phyloP scores from a whole-genome alignment of 2,888 invertebrate species.

The Agonum fuliginosum region DNA sequence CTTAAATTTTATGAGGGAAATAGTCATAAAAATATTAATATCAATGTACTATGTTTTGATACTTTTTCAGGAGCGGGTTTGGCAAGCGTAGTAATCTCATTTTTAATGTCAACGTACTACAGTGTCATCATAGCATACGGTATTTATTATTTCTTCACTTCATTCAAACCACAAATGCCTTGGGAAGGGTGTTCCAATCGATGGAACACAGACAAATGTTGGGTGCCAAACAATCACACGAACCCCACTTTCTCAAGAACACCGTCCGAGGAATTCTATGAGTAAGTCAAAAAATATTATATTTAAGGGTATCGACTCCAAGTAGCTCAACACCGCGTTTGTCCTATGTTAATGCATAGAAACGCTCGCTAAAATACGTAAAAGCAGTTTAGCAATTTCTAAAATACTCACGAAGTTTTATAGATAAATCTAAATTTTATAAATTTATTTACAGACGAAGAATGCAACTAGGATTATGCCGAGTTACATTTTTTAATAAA shows the following conservation, averaged over 20 bases:
- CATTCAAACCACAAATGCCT: conserved; percentile 90
- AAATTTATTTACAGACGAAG: too few relatives aligned
- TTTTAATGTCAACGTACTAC: conserved; percentile 96
- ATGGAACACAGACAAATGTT: conserved; percentile 91
- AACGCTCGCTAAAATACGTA: too few relatives aligned
- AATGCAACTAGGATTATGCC: too few relatives aligned
- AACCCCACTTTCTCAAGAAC: conserved; percentile 85
- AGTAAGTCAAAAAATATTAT: conserved; percentile 85
- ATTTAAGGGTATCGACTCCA: too few relatives aligned
- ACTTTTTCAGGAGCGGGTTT: conserved; percentile 86
- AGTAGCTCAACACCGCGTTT: too few relatives aligned
- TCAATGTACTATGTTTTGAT: not conserved
- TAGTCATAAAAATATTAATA: too few relatives aligned
- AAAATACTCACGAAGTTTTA: too few relatives aligned
- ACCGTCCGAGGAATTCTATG: conserved; percentile 94
- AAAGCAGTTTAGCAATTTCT: too few relatives aligned
- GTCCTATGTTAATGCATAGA: too few relatives aligned
- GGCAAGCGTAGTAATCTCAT: conserved; percentile 95
- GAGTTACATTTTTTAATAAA: too few relatives aligned
- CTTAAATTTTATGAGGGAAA: too few relatives aligned
- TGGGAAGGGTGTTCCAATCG: conserved; percentile 92
- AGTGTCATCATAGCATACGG: conserved; percentile 97
- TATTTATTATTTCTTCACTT: conserved; percentile 93
- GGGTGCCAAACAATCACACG: conserved; percentile 83
- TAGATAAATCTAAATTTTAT: too few relatives aligned